These are phyloP conservation scores for Deroplatys truncata DNA, from an alignment of 2,888 invertebrate genomes.

Conservation along the genomic window DNA sequence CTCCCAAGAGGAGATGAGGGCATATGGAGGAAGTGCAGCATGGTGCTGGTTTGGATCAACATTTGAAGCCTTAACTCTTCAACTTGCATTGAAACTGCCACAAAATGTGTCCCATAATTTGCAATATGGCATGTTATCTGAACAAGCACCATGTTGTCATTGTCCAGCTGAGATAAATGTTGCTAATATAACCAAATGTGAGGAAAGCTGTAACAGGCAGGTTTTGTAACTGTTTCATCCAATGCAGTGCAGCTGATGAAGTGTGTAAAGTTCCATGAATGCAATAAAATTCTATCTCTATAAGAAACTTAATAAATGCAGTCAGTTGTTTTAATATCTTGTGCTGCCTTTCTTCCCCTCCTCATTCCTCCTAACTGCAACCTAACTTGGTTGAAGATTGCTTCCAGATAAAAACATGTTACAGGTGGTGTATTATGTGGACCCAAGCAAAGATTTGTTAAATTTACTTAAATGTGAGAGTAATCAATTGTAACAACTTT, in stretches of 20 bases:
- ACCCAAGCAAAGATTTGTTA: too few relatives aligned
- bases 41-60: background rate
- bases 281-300: constrained; percentile 52
- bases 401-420: too few relatives aligned
- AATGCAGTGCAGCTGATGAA: constrained; percentile 38
- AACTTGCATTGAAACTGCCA: background rate
- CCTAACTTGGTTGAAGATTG: too few relatives aligned
- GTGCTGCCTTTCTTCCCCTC: too few relatives aligned
- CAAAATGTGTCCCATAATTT: background rate
- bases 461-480: too few relatives aligned
- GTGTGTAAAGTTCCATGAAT: constrained; percentile 51
- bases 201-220: background rate
- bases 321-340: too few relatives aligned
- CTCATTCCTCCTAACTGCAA: too few relatives aligned
- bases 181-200: background rate
- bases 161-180: background rate
- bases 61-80: background rate
- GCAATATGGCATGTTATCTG: background rate
- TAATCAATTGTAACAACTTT: too few relatives aligned
- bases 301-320: constrained; percentile 23
- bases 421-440: too few relatives aligned
- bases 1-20: background rate
- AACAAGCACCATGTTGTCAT: background rate
- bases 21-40: background rate
- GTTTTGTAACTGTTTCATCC: constrained; percentile 20